Percentiles rank a stretch among this genome's conserved stretches.
These are phyloP conservation scores for Gallinago media DNA, from an alignment of 2,113 vertebrate species.

Conservation along the genomic window DNA sequence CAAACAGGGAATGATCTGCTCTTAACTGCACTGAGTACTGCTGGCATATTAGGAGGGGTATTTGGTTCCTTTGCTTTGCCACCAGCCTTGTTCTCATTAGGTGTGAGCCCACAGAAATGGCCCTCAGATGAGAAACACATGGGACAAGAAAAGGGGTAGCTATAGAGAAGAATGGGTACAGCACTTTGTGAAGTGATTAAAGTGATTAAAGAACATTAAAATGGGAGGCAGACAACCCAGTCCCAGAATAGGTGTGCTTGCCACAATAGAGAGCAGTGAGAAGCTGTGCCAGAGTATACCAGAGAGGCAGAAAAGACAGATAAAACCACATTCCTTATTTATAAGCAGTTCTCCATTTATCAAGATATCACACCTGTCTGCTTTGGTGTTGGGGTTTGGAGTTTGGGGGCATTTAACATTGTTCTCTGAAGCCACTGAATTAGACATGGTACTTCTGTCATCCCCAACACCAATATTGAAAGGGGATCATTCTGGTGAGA, in stretches of 20 bases:
- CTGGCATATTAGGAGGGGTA: not conserved
- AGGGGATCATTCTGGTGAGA: not conserved
- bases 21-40: not conserved
- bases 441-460: not conserved
- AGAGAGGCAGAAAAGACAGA: not conserved
- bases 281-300: not conserved
- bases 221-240: not conserved
- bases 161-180: not conserved
- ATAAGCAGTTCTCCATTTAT: not conserved
- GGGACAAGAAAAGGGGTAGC: not conserved
- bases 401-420: not conserved
- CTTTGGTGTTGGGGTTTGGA: not conserved
- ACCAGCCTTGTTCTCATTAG: not conserved
- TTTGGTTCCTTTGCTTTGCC: not conserved
- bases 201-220: not conserved
- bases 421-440: not conserved
- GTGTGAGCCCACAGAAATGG: not conserved
- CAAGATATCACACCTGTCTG: not conserved
- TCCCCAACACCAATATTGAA: not conserved
- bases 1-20: not conserved
- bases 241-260: not conserved
- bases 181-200: not conserved
- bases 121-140: not conserved
- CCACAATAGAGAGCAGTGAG: not conserved
- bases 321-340: not conserved